Base-by-base conservation (phyloP, 2,113 vertebrate species). In the Cavia porcellus region DNA sequence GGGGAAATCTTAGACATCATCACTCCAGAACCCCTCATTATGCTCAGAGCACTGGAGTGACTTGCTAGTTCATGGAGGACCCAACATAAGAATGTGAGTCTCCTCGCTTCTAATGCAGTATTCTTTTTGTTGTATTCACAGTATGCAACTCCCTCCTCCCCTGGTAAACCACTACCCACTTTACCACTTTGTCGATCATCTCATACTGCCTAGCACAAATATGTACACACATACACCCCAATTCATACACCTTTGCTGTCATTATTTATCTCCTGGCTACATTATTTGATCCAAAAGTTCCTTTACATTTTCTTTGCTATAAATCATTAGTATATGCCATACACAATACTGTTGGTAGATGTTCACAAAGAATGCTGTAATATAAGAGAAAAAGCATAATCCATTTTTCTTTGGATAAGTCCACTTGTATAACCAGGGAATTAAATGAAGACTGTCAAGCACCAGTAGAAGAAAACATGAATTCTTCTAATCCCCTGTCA, bases 261-360 rank as follows among this genome's bases (percentile, higher is more conserved):
- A 86, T 20, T n/a, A 81, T 86, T 93, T 82, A 89, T 89, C 75
- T 70, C 55, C 83, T 94, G 72, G 57, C 22, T 94, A 4, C 79
- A 64, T 55, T 92, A 62, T 97, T 94, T 96, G 59, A 94, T 75
- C 62, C 68, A 57, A 86, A 81, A 8, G 4, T 94, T 94, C 80
- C 57, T 91, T 95, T 91, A 38, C 42, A 62, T 86, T 94, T 96
- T 89, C 35, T 95, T 94, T 82, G 75, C 72, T 93, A 55, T 79
- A 93, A 96, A 75, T 75, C 74, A 55, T 87, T 80, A 83, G 79
- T 86, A 83, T 57, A 74, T 77, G 22, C 14, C 28, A 59, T 38
- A 93, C 17, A 59, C 25, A 82, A 30, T 75, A 62, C 45, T 81
- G 57, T 85, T 3, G n/a, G 14, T 57, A 30, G 20, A 12, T 86